Percentiles rank a stretch among this genome's conserved stretches.
These are phyloP conservation scores for Laothoe populi DNA, from an alignment of 2,888 invertebrate genomes.

Conservation along the genomic window DNA sequence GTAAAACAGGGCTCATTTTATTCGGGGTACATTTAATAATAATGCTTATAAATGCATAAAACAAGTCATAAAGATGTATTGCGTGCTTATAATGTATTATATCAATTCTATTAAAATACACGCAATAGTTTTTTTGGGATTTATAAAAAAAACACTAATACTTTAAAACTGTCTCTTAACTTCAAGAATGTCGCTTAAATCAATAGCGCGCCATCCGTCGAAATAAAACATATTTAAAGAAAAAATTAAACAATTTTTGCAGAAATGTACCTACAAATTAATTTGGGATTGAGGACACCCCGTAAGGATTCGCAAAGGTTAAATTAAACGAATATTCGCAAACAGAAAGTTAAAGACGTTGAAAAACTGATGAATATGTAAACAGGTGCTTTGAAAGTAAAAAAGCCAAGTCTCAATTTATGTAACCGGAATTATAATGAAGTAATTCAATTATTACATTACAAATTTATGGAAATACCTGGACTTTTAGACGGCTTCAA, in stretches of 20 bases:
- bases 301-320: slow-evolving; percentile 18
- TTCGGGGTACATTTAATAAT: too few relatives aligned
- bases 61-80: too few relatives aligned
- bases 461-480: background rate
- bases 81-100: too few relatives aligned
- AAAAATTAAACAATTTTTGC: background rate
- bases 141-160: too few relatives aligned
- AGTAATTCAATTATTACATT: background rate
- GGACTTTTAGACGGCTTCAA: background rate
- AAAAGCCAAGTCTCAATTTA: background rate
- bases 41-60: too few relatives aligned
- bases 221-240: background rate
- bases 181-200: too few relatives aligned
- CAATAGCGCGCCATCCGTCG: too few relatives aligned
- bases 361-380: slow-evolving; percentile 25
- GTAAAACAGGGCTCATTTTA: too few relatives aligned
- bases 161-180: too few relatives aligned
- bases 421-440: background rate
- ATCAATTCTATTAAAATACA: too few relatives aligned
- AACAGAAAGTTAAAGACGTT: slow-evolving; percentile 15
- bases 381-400: background rate
- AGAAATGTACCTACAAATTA: slow-evolving; percentile 1
- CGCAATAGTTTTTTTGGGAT: too few relatives aligned
- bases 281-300: slow-evolving; percentile 11
- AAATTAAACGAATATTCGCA: slow-evolving; percentile 18